Percentiles rank a stretch among this genome's conserved stretches.
Evolutionary conservation across 2,113 vertebrate species (phyloP).

Genomic region (Pygoscelis antarcticus): DNA sequence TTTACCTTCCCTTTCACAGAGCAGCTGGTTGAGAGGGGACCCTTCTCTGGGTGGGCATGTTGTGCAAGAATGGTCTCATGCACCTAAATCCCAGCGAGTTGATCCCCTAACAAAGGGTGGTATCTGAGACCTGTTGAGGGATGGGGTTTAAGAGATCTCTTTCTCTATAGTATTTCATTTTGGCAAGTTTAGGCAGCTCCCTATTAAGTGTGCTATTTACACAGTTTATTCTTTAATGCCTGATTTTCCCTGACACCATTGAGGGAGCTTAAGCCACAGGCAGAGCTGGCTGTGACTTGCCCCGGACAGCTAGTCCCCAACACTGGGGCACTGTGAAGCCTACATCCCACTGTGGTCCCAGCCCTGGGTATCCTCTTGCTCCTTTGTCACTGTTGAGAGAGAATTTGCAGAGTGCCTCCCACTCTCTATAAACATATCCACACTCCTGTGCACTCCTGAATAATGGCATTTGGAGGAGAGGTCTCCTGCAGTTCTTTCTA

Average conservation of each 20-base stretch:
- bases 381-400: background rate
- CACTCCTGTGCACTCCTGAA: constrained; percentile 31
- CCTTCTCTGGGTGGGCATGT: background rate
- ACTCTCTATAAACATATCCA: constrained; percentile 13
- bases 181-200: background rate
- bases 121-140: background rate
- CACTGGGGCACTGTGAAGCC: background rate
- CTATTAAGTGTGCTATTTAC: background rate
- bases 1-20: background rate
- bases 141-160: background rate
- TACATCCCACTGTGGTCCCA: rapidly evolving
- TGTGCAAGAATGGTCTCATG: background rate
- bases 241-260: background rate
- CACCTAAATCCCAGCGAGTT: rapidly evolving
- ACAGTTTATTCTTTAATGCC: background rate
- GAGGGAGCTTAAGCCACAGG: background rate
- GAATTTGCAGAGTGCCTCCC: background rate
- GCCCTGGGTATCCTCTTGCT: background rate
- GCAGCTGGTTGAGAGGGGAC: background rate
- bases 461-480: constrained; percentile 60
- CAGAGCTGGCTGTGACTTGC: background rate
- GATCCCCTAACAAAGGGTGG: rapidly evolving
- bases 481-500: constrained; percentile 62
- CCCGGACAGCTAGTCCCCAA: rapidly evolving
- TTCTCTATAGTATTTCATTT: background rate